Percentiles rank a stretch among this genome's conserved stretches.
These are phyloP conservation scores for Hyperoplus lanceolatus DNA, from an alignment of 2,797 vertebrate species.

Conservation along the genomic window DNA sequence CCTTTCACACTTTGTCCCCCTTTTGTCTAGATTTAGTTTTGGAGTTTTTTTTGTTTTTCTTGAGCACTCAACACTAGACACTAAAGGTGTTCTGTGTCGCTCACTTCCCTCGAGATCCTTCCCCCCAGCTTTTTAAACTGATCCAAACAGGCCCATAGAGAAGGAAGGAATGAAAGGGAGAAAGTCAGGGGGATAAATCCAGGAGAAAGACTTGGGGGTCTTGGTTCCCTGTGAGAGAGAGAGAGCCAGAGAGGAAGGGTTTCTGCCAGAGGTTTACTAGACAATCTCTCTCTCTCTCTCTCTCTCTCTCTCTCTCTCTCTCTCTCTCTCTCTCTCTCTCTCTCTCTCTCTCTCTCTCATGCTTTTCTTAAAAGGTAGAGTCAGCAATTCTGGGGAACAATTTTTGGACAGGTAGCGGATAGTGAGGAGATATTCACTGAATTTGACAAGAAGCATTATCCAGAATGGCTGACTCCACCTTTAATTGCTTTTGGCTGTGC, in stretches of 20 bases:
- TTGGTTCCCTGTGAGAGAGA: constrained; percentile 49
- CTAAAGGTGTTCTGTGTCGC: constrained; percentile 58
- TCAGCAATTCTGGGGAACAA: too few species aligned
- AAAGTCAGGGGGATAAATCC: constrained; percentile 57
- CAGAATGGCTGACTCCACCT: too few species aligned
- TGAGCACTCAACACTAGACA: constrained; percentile 67
- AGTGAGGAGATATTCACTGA: too few species aligned
- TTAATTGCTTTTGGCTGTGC: constrained; percentile 20
- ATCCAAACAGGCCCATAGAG: constrained; percentile 55
- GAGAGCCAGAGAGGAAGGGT: constrained; percentile 58
- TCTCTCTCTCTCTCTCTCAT: constrained; percentile 44
- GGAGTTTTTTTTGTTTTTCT: constrained; percentile 42
- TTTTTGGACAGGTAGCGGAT: too few species aligned
- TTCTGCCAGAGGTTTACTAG: constrained; percentile 65
- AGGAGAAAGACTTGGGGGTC: constrained; percentile 59
- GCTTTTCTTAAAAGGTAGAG: constrained; percentile 8
- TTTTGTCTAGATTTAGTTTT: constrained; percentile 53
- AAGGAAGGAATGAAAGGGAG: constrained; percentile 46
- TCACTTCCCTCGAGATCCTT: constrained; percentile 59
- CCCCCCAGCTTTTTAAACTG: constrained; percentile 29
- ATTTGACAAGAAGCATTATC: too few species aligned
- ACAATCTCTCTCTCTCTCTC: constrained; percentile 65
- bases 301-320: too few species aligned
- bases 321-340: too few species aligned
- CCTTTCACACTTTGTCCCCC: constrained; percentile 24